These are phyloP conservation scores for Noctua janthe DNA, from an alignment of 2,888 invertebrate genomes.

Conservation along the genomic window DNA sequence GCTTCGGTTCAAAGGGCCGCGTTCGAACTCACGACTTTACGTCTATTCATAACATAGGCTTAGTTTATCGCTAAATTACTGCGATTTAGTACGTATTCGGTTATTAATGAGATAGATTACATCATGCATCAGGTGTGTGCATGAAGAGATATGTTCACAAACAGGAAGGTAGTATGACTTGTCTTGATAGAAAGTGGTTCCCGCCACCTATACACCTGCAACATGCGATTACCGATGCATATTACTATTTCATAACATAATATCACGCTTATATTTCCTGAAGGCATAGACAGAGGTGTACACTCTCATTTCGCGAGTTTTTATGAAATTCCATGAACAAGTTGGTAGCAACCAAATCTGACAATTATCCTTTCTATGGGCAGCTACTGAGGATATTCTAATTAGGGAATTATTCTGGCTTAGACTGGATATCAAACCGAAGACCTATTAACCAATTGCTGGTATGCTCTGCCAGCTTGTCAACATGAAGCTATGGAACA, in stretches of 20 bases:
- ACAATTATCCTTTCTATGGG: no score
- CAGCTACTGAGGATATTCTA: not conserved
- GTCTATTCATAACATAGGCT: conserved; percentile 36
- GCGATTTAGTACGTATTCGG: conserved; percentile 1
- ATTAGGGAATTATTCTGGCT: not conserved
- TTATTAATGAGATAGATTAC: conserved; percentile 16
- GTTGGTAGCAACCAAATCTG: no score
- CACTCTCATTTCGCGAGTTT: not conserved
- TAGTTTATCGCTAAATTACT: conserved; percentile 42
- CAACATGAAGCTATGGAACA: no score
- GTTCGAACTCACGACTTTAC: conserved; percentile 37
- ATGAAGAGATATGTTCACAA: not conserved
- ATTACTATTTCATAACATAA: not conserved
- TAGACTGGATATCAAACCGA: not conserved
- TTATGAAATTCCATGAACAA: not conserved
- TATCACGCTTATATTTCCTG: not conserved
- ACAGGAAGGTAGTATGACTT: conserved; percentile 19
- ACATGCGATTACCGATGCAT: not conserved
- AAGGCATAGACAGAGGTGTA: not conserved
- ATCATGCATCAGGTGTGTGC: not conserved
- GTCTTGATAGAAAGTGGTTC: conserved; percentile 28
- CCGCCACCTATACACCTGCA: not conserved
- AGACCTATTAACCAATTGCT: no score
- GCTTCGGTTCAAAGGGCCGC: conserved; percentile 33
- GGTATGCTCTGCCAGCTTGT: no score